These are phyloP conservation scores for Cylas formicarius DNA, from an alignment of 1,140 invertebrate species.

Conservation along the genomic window DNA sequence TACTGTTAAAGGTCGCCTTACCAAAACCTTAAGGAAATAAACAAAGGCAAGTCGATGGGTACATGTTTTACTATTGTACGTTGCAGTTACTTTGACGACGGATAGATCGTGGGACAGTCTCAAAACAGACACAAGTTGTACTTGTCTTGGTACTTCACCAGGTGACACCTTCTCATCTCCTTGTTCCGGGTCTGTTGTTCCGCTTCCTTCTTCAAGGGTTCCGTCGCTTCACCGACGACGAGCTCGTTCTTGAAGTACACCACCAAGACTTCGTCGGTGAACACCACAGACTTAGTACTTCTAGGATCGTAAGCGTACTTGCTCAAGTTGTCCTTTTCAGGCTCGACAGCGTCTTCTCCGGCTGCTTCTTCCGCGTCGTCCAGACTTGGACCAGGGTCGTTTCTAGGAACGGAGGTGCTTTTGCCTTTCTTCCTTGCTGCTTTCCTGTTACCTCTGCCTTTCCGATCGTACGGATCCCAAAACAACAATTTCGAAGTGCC, in stretches of 20 bases:
- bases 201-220: constrained; percentile 36
- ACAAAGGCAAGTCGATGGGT: too few relatives aligned
- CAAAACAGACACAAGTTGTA: constrained; percentile 31
- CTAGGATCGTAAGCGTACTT: constrained; percentile 28
- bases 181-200: constrained; percentile 38
- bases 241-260: constrained; percentile 36
- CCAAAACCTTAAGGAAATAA: too few relatives aligned
- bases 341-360: constrained; percentile 10
- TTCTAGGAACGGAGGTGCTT: constrained; percentile 15
- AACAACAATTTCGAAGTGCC: constrained; percentile 15
- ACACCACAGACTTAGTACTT: constrained; percentile 33
- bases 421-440: constrained; percentile 21
- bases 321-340: constrained; percentile 19
- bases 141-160: constrained; percentile 26
- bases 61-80: too few relatives aligned
- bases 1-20: too few relatives aligned
- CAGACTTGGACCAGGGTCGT: constrained; percentile 8
- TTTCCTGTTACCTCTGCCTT: constrained; percentile 23
- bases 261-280: constrained; percentile 36
- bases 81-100: too few relatives aligned
- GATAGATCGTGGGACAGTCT: too few relatives aligned
- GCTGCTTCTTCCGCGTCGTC: constrained; percentile 17
- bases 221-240: constrained; percentile 29
- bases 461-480: constrained; percentile 29
- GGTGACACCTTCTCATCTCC: constrained; percentile 34